Conservation (phyloP, 2,888 invertebrate species). For the Sepiola atlantica region DNA sequence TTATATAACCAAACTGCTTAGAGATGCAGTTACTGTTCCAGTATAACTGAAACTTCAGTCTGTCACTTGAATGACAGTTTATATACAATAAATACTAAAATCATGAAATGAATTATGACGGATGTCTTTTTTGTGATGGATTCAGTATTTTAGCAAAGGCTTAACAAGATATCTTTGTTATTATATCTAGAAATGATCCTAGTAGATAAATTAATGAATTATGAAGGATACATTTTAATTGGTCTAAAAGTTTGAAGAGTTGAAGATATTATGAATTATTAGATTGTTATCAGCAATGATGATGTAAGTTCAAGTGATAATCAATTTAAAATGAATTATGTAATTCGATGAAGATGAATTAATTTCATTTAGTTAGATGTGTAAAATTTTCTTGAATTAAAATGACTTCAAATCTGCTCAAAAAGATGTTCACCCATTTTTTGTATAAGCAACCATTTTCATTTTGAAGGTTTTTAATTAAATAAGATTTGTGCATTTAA, state of each 20-base stretch:
- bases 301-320: background rate
- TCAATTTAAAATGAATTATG: background rate
- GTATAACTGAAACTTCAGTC: background rate
- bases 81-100: constrained; percentile 13
- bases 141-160: background rate
- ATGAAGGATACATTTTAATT: background rate
- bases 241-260: background rate
- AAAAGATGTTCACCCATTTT: background rate
- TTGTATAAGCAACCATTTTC: background rate
- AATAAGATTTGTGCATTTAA: background rate
- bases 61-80: constrained; percentile 19
- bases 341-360: background rate
- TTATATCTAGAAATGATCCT: background rate
- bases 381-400: background rate
- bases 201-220: background rate
- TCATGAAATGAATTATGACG: constrained; percentile 14
- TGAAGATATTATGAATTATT: background rate
- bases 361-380: background rate
- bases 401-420: background rate
- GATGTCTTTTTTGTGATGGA: background rate
- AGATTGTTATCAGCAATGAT: background rate
- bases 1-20: constrained; percentile 13
- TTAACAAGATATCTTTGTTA: background rate
- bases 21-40: background rate
- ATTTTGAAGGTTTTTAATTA: background rate